Base-by-base conservation (phyloP, 2,888 invertebrate species). In the Caenorhabditis angaria region DNA sequence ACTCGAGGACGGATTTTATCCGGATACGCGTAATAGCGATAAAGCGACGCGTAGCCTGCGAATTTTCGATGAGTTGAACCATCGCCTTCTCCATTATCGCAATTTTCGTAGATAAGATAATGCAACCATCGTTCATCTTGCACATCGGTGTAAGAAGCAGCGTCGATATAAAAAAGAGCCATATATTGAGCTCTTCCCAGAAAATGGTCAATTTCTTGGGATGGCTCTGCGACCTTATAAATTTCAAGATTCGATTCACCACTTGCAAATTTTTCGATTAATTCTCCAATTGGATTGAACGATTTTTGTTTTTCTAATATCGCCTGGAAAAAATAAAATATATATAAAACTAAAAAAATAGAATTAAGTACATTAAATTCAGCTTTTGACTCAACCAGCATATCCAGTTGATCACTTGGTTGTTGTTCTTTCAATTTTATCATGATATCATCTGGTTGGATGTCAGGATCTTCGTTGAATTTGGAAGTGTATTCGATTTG, bases 121-220 rank as follows among this genome's bases (percentile, higher is more conserved):
- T 84, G 79, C 65, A 92, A 91, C 97, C 97, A 99, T 82, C 93
- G 92, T 18, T 93, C 92, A 90, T 99, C 97, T 88, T 94, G 93
- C 3, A 92, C 91, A 88, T 97, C 96, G 80, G 99, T 94, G 86
- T 93, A 95, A 41, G 93, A 94, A 0, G 95, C 96, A 18, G 94
- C 96, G 90, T 99, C 97, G 80, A 99, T 94, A 89, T 93, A 76
- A 80, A 75, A 85, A 69, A 96, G 89, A 12, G 97, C 91, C 86
- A 96, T 94, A 0, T 94, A 94, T 89, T 97, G 95, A 81, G 97
- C 90, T 61, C 93, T 91, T 78, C 92, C 90, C 88, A 96, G 94
- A 88, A 92, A 96, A 4, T 91, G 90, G 28, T 91, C 88, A 88
- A 95, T 96, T 0, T 92, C 92, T 0, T 92, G 91, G 5, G 83